phyloP scores from a whole-genome alignment of 2,113 vertebrate species.

The Pluvianellus socialis region DNA sequence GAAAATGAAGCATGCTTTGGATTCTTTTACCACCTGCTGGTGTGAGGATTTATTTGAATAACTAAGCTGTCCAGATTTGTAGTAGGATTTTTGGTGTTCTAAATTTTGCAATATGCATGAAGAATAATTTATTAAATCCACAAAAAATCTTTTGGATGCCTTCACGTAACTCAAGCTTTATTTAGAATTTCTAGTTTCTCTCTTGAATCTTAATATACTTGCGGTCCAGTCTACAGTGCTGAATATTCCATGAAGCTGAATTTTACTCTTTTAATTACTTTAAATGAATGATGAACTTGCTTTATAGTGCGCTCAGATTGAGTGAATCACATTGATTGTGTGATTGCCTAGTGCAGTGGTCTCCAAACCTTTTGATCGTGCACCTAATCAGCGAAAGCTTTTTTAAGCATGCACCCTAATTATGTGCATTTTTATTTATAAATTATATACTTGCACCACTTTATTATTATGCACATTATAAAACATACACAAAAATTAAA shows the following conservation, averaged over 20 bases:
- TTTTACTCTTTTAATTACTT: neutral
- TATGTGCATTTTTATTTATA: neutral
- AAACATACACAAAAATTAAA: neutral
- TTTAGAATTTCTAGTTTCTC: neutral
- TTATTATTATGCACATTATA: neutral
- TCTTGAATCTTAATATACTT: neutral
- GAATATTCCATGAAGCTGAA: neutral
- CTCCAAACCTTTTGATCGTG: neutral
- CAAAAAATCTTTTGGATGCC: neutral
- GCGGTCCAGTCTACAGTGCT: neutral
- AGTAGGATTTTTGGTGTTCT: slow-evolving; percentile 1
- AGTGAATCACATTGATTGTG: neutral
- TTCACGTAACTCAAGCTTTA: neutral
- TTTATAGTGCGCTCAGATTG: neutral
- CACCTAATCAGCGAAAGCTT: neutral
- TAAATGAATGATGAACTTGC: neutral
- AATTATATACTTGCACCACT: neutral
- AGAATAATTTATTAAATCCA: slow-evolving; percentile 21
- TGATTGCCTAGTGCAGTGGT: neutral
- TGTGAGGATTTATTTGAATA: slow-evolving; percentile 42
- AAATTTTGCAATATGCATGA: neutral
- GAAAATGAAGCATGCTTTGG: neutral
- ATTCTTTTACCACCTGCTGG: slow-evolving; percentile 32
- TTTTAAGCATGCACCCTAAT: neutral
- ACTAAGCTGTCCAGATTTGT: slow-evolving; percentile 31